Evolutionary conservation across 2,888 invertebrate species (phyloP), one percentile per base, ranked within the genome.

Genomic region (Eupithecia exiguata): DNA sequence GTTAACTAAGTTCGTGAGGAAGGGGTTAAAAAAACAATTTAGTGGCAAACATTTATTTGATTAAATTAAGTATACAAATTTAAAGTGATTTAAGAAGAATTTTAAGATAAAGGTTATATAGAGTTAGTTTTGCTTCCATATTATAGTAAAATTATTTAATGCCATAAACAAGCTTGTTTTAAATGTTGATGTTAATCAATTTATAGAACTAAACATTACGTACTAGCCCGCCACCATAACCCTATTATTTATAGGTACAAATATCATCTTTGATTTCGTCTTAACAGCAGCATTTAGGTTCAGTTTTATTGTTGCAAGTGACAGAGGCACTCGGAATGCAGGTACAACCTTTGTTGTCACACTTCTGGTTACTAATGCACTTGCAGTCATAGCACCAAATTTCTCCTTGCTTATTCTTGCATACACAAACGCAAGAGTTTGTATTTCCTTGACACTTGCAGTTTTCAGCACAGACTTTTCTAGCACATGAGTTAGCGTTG

Each of bases 341-440:
- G 30, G 82, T 71, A 72, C 88, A 88, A 65, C 81, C 82, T 4
- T 78, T 49, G 14, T 82, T 83, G 49, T 78, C 79, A 67, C 88
- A 86, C 36, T 81, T 83, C 18, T 81, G 77, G 7, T 73, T 74
- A 5, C 63, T 72, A 36, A 77, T 75, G 66, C 86, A 86, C 36
- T 83, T 78, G 72, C 89, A 88, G 69, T 84, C 83, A 4, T 81
- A 74, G 25, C 88, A 72, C n/a, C 86, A 25, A 77, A 69, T 6
- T 21, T 71, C 82, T 83, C 18, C 80, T 71, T 6, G 71, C 71
- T 75, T 38, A 68, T 72, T 75, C 84, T 79, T 36, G 78, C 62
- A 70, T 80, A 85, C 0, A 83, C 73, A 68, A 61, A 74, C 36
- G 62, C 69, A 66, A 70, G 74, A 68, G 10, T 46, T 61, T 6